A percentile compares a stretch with the other conserved stretches of the same genome.
phyloP scores from a whole-genome alignment of 2,797 vertebrate genomes.

The Borostomias antarcticus region DNA sequence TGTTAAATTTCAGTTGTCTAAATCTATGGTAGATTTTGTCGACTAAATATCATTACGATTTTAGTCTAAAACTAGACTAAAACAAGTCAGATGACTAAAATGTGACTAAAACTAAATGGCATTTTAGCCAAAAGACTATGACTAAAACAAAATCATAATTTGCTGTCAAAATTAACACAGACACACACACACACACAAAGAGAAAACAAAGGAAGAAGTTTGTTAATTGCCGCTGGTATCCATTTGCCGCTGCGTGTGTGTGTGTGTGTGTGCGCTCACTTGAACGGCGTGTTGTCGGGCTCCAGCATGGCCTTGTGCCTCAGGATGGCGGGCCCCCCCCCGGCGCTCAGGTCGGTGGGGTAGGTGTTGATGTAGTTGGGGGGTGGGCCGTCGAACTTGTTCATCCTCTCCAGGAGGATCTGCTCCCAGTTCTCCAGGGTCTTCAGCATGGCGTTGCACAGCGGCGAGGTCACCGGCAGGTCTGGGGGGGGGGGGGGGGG shows the following conservation, averaged over 20 bases:
- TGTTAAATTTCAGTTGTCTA: too few species aligned
- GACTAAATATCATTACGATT: too few species aligned
- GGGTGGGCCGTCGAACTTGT: constrained; percentile 94
- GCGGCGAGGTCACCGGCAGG: constrained; percentile 91
- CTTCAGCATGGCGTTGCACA: constrained; percentile 91
- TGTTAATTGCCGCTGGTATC: not conserved
- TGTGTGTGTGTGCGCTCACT: constrained; percentile 71
- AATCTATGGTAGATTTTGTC: too few species aligned
- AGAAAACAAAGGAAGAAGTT: not conserved
- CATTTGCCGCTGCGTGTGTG: not conserved
- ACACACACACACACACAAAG: not conserved
- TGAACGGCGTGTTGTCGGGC: constrained; percentile 98
- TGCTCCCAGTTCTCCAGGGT: constrained; percentile 97
- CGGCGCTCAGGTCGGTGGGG: constrained; percentile 84
- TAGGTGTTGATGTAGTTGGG: constrained; percentile 95
- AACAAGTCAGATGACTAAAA: too few species aligned
- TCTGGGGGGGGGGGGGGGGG: constrained; percentile 70
- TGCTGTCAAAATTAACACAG: too few species aligned
- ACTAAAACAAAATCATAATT: too few species aligned
- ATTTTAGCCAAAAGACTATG: too few species aligned
- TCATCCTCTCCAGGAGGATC: constrained; percentile 89
- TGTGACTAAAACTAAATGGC: too few species aligned
- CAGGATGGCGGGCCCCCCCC: constrained; percentile 88
- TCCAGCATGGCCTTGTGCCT: constrained; percentile 98
- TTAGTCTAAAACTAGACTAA: too few species aligned